phyloP scores from a whole-genome alignment of 2,888 invertebrate genomes.

The Hypsopygia costalis region DNA sequence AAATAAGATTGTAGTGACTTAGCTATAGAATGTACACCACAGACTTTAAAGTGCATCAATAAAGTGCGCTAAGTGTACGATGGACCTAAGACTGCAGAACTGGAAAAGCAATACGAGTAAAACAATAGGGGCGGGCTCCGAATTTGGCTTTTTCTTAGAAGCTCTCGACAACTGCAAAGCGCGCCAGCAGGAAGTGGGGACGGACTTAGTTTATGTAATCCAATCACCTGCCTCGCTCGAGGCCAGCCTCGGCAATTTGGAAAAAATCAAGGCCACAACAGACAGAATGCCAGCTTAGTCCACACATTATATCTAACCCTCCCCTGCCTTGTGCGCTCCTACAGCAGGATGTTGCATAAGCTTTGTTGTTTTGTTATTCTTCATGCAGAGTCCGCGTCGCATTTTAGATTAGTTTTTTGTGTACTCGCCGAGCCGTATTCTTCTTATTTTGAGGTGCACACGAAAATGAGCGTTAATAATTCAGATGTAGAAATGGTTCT shows the following conservation, averaged over 20 bases:
- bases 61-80: constrained; percentile 26
- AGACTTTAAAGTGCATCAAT: too few relatives aligned
- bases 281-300: constrained; percentile 56
- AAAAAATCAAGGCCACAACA: constrained; percentile 74
- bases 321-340: constrained; percentile 44
- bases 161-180: constrained; percentile 72
- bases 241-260: constrained; percentile 57
- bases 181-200: constrained; percentile 76
- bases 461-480: constrained; percentile 49
- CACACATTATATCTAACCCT: constrained; percentile 63
- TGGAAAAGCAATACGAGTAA: constrained; percentile 59
- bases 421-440: constrained; percentile 37
- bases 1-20: too few relatives aligned
- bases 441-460: constrained; percentile 36
- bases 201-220: constrained; percentile 77
- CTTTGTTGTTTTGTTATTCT: constrained; percentile 74
- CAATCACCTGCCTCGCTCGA: constrained; percentile 76
- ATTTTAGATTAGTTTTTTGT: constrained; percentile 76
- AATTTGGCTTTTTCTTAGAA: constrained; percentile 73
- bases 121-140: constrained; percentile 57
- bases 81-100: constrained; percentile 45
- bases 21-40: too few relatives aligned
- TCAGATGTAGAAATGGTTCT: constrained; percentile 33
- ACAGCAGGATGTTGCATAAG: constrained; percentile 79
- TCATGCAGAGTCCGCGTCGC: constrained; percentile 57